These are phyloP conservation scores for Eulithis testata DNA, from an alignment of 2,888 invertebrate species.

Conservation along the genomic window DNA sequence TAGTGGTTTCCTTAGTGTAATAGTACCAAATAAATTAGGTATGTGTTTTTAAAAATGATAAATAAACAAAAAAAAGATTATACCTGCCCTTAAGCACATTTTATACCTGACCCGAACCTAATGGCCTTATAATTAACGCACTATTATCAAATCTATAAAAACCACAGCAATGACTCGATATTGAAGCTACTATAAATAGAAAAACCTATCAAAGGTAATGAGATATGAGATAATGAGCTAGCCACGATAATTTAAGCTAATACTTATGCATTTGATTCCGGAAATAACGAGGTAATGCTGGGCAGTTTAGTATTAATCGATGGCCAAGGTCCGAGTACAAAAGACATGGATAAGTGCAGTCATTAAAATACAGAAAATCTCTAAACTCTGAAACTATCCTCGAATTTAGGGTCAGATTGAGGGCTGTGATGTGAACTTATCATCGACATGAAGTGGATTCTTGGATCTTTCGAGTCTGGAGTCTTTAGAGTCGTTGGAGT, in stretches of 20 bases:
- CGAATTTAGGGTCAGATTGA: too few relatives aligned
- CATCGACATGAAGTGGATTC: too few relatives aligned
- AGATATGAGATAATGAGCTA: constrained; percentile 15
- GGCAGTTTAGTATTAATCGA: constrained; percentile 20
- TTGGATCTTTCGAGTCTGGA: too few relatives aligned
- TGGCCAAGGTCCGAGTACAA: constrained; percentile 18
- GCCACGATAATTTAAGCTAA: constrained; percentile 7
- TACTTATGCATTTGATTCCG: constrained; percentile 14
- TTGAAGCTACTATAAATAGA: constrained; percentile 15
- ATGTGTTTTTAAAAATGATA: too few relatives aligned
- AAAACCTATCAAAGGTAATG: constrained; percentile 15
- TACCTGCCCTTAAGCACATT: too few relatives aligned
- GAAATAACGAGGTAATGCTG: constrained; percentile 16
- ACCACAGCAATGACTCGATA: constrained; percentile 13
- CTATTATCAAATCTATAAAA: constrained; percentile 6
- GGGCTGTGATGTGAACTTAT: too few relatives aligned
- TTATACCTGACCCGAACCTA: not conserved
- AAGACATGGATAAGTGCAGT: constrained; percentile 3
- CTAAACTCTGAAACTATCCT: constrained; percentile 1
- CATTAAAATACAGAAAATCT: not conserved
- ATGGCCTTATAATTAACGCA: not conserved
- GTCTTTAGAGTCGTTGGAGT: too few relatives aligned
- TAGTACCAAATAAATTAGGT: too few relatives aligned
- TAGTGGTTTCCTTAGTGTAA: too few relatives aligned
- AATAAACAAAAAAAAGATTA: too few relatives aligned